Evolutionary conservation across 2,888 invertebrate genomes (phyloP), one percentile per base, ranked within the genome.

Genomic region (Pseudeuparius sepicola): DNA sequence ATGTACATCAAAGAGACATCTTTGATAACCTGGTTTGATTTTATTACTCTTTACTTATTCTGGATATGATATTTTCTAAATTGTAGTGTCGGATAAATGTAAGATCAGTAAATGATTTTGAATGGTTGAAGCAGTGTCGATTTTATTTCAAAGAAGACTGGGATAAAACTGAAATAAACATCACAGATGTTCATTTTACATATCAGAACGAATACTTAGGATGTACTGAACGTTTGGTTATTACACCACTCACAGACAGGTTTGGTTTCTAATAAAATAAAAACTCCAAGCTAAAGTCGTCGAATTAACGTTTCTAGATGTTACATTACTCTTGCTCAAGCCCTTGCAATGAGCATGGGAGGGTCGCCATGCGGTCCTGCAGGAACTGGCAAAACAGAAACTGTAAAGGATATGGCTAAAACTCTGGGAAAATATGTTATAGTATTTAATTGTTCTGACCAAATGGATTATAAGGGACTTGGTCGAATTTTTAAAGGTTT

Each of bases 161-260:
- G 15, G 93, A 94, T 53, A 87, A 87, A 57, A 92, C 90, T 0
- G 75, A 78, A 65, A 87, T 94, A 45, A 80, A 82, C 1, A 89
- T 94, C 2, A 94, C 94, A 0, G 93, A 94, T 54, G 93, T 94
- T 2, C 83, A 84, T 6, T 94, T 94, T 52, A 78, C 78, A 0
- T 94, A 94, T 58, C 93, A 94, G 63, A 94, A 94, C 59, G 94
- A 94, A 60, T 94, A 93, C 60, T 67, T 94, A 17, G 94, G 94
- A 0, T 94, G 93, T 55, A 93, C 92, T 0, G 94, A 94, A 51
- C 70, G 94, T 41, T 68, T 94, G 37, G 94, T 94, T 18, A 94
- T 94, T 46, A 94, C 94, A 0, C 94, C 94, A 1, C 63, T 94
- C 14, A 94, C 94, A 11, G 93, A 94, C 65, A 83, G 90, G 88